Evolutionary conservation across 1,140 invertebrate genomes (phyloP), one percentile per base, ranked within the genome.

Genomic region (Drosophila nasuta): DNA sequence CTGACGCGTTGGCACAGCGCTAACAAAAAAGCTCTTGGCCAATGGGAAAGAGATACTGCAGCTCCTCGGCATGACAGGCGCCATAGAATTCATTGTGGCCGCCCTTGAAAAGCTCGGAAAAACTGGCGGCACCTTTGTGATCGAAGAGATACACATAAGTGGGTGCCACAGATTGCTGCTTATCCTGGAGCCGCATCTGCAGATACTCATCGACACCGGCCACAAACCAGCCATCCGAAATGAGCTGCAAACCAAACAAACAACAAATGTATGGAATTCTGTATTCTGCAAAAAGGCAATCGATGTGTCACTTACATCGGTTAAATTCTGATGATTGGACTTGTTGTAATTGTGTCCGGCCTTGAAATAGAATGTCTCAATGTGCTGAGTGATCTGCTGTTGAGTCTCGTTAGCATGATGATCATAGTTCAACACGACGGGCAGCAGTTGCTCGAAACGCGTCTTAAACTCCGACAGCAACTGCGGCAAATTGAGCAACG

Each of bases 31-130:
- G 80, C 60, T 93, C 93, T 60, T 94, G 93, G 0, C 93, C 93
- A 33, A 96, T 94, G 0, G 96, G 96, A 75, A 96, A 96, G 1
- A 96, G 79, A 85, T 96, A 96, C 79, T 96, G 95, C 15, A 96
- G 91, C 59, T 96, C 96, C 74, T 96, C 96, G 1, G 95, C 95
- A 88, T 96, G 96, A 52, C 95, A 95, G 0, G 96, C 95, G 28
- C 96, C 95, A 73, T 95, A 96, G 83, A 95, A 93, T 10, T 93
- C 93, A 10, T 92, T 79, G 1, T 91, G 83, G 64, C 94, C 95
- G 0, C 95, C 95, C 62, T 92, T 83, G 60, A 96, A 96, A 60
- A 96, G 94, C 74, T 93, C 93, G 6, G 95, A 95, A 68, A 96
- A 96, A 51, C 95, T 96, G n/a, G 93, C 93, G n/a, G 93, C 92